phyloP scores from a whole-genome alignment of 1,140 invertebrate genomes.

The Drosophila bipectinata region DNA sequence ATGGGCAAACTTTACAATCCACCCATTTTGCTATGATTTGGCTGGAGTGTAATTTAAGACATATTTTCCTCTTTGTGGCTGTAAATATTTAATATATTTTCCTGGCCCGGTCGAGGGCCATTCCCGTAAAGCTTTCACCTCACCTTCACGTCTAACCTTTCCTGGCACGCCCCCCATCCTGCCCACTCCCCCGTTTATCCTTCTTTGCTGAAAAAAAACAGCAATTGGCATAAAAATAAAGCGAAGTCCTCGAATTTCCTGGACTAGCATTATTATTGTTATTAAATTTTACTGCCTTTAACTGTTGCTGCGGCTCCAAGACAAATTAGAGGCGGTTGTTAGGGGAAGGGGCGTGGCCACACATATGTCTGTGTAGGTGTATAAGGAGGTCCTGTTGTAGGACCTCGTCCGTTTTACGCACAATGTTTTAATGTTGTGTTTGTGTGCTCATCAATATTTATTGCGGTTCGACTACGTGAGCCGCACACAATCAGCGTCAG shows the following conservation, averaged over 20 bases:
- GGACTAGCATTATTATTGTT: constrained; percentile 75
- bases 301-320: constrained; percentile 64
- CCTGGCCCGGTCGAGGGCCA: constrained; percentile 19
- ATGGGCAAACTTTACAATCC: background rate
- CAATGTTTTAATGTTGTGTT: constrained; percentile 80
- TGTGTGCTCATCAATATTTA: constrained; percentile 81
- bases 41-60: constrained; percentile 64
- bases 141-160: constrained; percentile 1
- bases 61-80: constrained; percentile 59
- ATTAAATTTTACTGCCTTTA: constrained; percentile 79
- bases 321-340: constrained; percentile 48
- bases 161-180: background rate
- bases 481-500: constrained; percentile 74
- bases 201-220: background rate
- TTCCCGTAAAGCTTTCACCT: constrained; percentile 62
- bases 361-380: background rate
- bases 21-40: constrained; percentile 10
- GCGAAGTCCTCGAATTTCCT: constrained; percentile 55
- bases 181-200: background rate
- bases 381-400: constrained; percentile 5
- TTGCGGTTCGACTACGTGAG: constrained; percentile 80
- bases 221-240: constrained; percentile 64
- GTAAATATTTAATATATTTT: constrained; percentile 77
- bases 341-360: background rate
- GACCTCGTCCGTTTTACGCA: constrained; percentile 59